Evolutionary conservation across 2,888 invertebrate species (phyloP), one percentile per base, ranked within the genome.

Genomic region (Amiota minor): DNA sequence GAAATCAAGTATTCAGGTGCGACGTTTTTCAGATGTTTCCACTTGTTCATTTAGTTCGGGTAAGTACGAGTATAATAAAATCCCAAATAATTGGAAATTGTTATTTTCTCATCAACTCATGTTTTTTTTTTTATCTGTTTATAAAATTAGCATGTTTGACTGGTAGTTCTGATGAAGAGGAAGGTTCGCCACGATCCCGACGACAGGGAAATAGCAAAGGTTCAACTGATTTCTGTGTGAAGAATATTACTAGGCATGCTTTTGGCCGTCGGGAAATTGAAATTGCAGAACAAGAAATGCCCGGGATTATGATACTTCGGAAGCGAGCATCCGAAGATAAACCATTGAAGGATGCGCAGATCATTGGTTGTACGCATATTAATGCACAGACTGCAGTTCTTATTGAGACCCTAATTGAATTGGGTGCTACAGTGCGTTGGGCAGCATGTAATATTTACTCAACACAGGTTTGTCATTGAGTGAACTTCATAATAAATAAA

Each of bases 251-350:
- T 8, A 95, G 94, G 80, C 94, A 96, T 85, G 95, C 95, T 0
- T 98, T 97, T 88, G 98, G 98, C 0, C 91, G 98, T 68, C 90
- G 98, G 67, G 98, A 98, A 92, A 98, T 99, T 76, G 97, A 98
- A 91, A 98, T 98, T 76, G 98, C 98, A 0, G 98, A 98, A 87
- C 97, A 98, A 91, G 98, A 98, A 91, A 98, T 98, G 98, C 97
- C 98, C 0, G 98, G 98, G 0, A 96, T 98, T 76, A 96, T 98
- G 94, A 97, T 97, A 0, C 90, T 98, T 79, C 92, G 98, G 61
- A 96, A 96, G 83, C 91, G 98, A 76, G 98, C 98, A 1, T 92
- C 93, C 61, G 96, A 97, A 62, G 98, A 98, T 86, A 97, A 97
- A 87, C 98, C 98, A 0, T 89, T 99, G 81, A 95, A 95, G 87